Evolutionary conservation across 1,140 invertebrate genomes (phyloP).

Genomic region (Ostrea edulis): DNA sequence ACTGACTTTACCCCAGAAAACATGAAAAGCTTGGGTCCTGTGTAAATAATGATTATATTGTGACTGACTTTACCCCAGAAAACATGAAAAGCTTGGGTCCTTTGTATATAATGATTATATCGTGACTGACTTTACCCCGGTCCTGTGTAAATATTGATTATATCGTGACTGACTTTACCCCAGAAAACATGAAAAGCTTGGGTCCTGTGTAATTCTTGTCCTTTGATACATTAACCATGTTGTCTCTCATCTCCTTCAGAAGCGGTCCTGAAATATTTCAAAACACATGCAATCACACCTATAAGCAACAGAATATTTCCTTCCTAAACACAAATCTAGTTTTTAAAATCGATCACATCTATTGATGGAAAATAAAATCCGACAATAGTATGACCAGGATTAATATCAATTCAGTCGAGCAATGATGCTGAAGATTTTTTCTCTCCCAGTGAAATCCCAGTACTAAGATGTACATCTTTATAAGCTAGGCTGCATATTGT

Average conservation of each 20-base stretch:
- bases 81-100: conserved; percentile 60
- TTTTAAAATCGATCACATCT: no score
- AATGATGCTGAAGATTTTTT: no score
- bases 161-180: conserved; percentile 52
- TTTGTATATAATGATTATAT: not conserved
- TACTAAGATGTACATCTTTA: no score
- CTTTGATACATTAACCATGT: conserved; percentile 80
- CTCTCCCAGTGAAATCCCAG: no score
- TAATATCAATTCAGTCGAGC: no score
- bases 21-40: conserved; percentile 57
- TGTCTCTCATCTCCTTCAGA: conserved; percentile 84
- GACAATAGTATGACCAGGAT: no score
- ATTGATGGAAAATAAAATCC: no score
- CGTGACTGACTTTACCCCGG: conserved; percentile 55
- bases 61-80: conserved; percentile 61
- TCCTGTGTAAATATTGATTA: not conserved
- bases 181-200: conserved; percentile 64
- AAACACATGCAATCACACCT: not conserved
- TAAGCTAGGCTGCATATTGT: no score
- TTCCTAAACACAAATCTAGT: no score
- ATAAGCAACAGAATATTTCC: not conserved
- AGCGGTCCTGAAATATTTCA: conserved; percentile 82
- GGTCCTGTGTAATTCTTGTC: conserved; percentile 20
- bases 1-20: conserved; percentile 63
- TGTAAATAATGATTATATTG: not conserved